Conservation (phyloP, 2,113 vertebrate genomes). For the Odontesthes bonariensis region DNA sequence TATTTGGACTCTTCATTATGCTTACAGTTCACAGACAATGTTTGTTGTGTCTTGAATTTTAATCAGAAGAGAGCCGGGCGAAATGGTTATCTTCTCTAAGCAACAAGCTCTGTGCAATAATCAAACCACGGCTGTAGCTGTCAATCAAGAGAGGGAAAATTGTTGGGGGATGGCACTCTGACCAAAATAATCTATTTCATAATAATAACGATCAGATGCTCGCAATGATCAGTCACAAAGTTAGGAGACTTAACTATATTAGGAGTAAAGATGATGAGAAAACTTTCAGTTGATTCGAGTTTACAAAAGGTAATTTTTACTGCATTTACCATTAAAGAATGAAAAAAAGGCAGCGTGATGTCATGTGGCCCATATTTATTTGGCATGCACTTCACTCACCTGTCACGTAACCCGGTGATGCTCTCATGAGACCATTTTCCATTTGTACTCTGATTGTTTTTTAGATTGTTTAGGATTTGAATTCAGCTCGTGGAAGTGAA, state of each 20-base stretch:
- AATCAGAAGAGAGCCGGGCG: neutral
- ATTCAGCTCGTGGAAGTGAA: too few species aligned
- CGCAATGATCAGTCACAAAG: neutral
- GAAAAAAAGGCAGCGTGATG: neutral
- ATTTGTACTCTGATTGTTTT: conserved; percentile 51
- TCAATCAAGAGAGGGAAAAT: neutral
- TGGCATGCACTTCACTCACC: conserved; percentile 20
- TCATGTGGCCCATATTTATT: conserved; percentile 21
- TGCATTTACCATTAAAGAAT: neutral
- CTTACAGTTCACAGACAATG: neutral
- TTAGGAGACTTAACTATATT: neutral
- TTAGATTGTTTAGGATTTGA: neutral
- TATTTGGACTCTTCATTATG: neutral
- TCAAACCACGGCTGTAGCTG: conserved; percentile 1
- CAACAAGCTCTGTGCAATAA: neutral
- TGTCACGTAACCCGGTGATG: neutral
- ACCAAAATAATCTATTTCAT: neutral
- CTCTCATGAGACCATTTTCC: conserved; percentile 8
- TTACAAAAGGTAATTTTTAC: neutral
- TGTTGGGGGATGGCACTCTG: neutral
- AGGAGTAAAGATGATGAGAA: neutral
- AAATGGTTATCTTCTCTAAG: neutral
- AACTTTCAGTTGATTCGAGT: neutral
- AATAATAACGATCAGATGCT: neutral
- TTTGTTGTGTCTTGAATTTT: conserved; percentile 1